These are phyloP conservation scores for Panulirus ornatus DNA, from an alignment of 1,140 invertebrate species.

Conservation along the genomic window DNA sequence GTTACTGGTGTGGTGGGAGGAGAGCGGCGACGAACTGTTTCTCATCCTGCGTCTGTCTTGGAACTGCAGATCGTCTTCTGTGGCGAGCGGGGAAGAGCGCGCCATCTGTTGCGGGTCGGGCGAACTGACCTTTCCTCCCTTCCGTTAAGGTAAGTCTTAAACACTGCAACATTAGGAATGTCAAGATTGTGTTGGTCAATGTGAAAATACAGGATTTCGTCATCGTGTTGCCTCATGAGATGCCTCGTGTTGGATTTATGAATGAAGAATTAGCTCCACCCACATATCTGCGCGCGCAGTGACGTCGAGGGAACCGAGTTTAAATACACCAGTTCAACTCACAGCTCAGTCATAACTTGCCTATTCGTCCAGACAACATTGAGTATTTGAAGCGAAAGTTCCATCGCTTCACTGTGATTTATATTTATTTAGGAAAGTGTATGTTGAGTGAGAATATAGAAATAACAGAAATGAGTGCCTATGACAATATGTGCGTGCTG, in stretches of 20 bases:
- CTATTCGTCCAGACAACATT: constrained; percentile 51
- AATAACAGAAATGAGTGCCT: constrained; percentile 48
- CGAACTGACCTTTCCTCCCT: not conserved
- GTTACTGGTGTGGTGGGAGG: not conserved
- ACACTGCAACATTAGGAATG: constrained; percentile 24
- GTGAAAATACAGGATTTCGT: not conserved
- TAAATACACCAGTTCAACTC: constrained; percentile 12
- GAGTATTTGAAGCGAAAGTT: constrained; percentile 50
- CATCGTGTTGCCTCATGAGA: not conserved
- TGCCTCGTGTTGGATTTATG: constrained; percentile 30
- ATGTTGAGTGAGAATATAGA: constrained; percentile 52
- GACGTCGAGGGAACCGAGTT: not conserved
- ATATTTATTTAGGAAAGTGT: constrained; percentile 30
- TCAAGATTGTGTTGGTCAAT: constrained; percentile 38
- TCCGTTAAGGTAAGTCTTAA: constrained; percentile 22
- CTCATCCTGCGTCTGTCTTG: constrained; percentile 2
- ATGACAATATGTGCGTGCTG: constrained; percentile 51
- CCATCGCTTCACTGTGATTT: constrained; percentile 48
- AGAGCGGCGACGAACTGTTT: not conserved
- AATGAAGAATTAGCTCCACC: constrained; percentile 27
- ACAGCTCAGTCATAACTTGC: constrained; percentile 49
- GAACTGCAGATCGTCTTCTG: constrained; percentile 1
- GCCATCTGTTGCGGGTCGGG: constrained; percentile 30
- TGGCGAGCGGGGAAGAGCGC: not conserved
- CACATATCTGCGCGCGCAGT: constrained; percentile 1